Evolutionary conservation across 53 echinoderm and acorn worm genomes (phyloP).

Genomic region (Holothuria scabra): DNA sequence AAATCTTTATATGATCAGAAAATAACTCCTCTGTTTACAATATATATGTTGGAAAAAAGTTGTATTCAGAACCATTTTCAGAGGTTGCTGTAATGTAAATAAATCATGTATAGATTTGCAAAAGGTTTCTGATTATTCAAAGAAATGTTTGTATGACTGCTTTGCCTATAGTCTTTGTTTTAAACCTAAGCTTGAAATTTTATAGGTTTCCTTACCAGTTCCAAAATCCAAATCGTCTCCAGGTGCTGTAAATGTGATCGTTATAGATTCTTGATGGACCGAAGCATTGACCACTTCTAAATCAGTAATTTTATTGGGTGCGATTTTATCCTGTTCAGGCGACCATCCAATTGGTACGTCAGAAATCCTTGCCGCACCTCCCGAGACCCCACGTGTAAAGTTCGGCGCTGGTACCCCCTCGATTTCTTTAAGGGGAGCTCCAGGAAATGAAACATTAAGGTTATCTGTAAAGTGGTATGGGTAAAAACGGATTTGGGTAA

Average conservation of each 20-base stretch:
- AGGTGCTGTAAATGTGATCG: conserved; percentile 23
- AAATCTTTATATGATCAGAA: too few relatives aligned
- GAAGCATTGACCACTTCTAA: conserved; percentile 1
- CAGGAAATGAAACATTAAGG: neutral
- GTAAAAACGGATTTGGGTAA: too few relatives aligned
- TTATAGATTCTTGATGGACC: neutral
- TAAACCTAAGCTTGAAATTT: too few relatives aligned
- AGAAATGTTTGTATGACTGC: too few relatives aligned
- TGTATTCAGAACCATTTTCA: too few relatives aligned
- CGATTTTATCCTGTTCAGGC: neutral
- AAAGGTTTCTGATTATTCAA: too few relatives aligned
- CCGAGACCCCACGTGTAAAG: conserved; percentile 32
- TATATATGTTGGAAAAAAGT: too few relatives aligned
- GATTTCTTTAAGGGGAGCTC: conserved; percentile 4
- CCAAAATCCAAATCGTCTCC: conserved; percentile 19
- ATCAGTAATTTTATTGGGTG: conserved; percentile 20
- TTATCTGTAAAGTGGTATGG: neutral
- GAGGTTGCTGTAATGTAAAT: too few relatives aligned
- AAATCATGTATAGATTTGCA: too few relatives aligned
- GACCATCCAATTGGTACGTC: neutral
- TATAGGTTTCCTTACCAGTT: neutral
- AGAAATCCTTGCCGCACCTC: conserved; percentile 19
- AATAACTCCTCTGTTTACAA: too few relatives aligned
- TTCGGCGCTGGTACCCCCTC: conserved; percentile 16
- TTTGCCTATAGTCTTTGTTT: too few relatives aligned